Evolutionary conservation across 2,113 vertebrate genomes (phyloP), one percentile per base, ranked within the genome.

Genomic region (Hydrolagus affinis): DNA sequence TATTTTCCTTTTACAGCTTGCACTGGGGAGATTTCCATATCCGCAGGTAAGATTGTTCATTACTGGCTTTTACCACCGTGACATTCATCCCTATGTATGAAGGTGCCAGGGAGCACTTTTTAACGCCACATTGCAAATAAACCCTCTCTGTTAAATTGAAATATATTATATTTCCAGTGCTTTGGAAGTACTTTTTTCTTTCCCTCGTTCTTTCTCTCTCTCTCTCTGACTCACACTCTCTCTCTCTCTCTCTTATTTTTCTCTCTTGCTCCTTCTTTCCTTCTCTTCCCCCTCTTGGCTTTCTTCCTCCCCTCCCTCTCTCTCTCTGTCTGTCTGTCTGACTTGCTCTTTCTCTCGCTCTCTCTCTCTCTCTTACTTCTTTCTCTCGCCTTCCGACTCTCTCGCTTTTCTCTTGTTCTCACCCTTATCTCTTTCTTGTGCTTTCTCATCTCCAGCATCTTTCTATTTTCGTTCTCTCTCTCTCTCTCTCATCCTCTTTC

Each of bases 11-110:
- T 90, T 88, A 89, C 94, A 99, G 97, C 93, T 99, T 93, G 97
- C 96, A 78, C 94, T 99, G 89, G 97, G 96, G 91, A 96, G 96
- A 92, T 99, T 99, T 93, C 97, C 97, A 86, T 99, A 99, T 93
- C 96, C 97, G 94, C 97, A 98, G 97, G 97, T 98, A 93, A 96
- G 96, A 94, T 89, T 87, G 88, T 92, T 92, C 91, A 89, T 92
- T 91, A 92, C 89, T 90, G 90, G 90, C 88, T 89, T 87, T 93
- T 93, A 92, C 92, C 92, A 90, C 92, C 92, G 90, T 92, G 91
- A 93, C 91, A 92, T 92, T 93, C 92, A 93, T 94, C 93, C 93
- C 92, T 93, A 93, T 94, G 93, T 93, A 94, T 94, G 94, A 94
- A 93, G 93, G 91, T 92, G 88, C 91, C 64, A 92, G 90, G 88